Conservation (phyloP, 2,113 vertebrate species). For the Ornithorhynchus anatinus region DNA sequence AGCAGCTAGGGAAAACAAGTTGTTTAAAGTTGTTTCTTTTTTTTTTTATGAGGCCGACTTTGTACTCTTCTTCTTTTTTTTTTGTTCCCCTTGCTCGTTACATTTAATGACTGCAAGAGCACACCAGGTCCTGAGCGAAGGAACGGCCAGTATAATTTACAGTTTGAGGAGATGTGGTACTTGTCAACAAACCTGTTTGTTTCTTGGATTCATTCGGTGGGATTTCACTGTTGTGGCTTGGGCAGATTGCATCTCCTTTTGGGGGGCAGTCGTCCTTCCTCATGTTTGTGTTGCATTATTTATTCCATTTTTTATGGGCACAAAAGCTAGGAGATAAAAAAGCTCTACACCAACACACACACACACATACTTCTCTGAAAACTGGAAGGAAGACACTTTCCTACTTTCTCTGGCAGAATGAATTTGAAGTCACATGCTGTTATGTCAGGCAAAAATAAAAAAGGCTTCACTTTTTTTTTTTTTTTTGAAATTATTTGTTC, state of each 20-base stretch:
- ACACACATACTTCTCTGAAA: neutral
- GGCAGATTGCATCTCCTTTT: neutral
- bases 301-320: constrained; percentile 12
- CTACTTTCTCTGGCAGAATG: neutral
- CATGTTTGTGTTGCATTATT: neutral
- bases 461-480: constrained; percentile 16
- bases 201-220: constrained; percentile 37
- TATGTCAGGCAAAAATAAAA: constrained; percentile 3
- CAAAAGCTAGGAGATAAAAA: constrained; percentile 11
- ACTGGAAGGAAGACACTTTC: neutral
- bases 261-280: neutral
- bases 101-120: constrained; percentile 57
- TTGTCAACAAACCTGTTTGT: constrained; percentile 55
- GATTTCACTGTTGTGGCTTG: constrained; percentile 49
- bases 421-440: constrained; percentile 4
- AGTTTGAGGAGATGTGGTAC: constrained; percentile 58
- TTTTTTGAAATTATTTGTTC: neutral
- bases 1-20: constrained; percentile 70
- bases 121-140: constrained; percentile 33
- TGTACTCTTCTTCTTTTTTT: neutral
- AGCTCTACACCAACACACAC: neutral
- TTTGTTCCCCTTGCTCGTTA: constrained; percentile 47
- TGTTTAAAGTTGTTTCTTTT: constrained; percentile 66
- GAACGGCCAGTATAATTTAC: constrained; percentile 66
- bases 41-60: constrained; percentile 39